Evolutionary conservation across 2,113 vertebrate species (phyloP), one percentile per base, ranked within the genome.

Genomic region (Eolophus roseicapilla): DNA sequence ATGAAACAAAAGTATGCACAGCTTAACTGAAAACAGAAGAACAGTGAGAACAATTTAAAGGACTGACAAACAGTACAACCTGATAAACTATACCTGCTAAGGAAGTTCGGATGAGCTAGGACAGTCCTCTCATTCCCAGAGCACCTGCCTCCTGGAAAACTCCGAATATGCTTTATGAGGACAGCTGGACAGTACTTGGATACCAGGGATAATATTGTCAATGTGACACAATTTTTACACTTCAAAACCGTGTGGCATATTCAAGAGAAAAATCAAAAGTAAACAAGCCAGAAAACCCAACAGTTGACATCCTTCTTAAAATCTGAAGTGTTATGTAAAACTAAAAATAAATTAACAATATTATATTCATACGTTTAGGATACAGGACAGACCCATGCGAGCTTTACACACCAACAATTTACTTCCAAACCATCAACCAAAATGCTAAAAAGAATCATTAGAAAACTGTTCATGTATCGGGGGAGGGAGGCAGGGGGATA

Each of bases 401-500:
- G 23, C 18, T 68, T 74, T 74, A 74, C 47, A 44, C 31, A 39
- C 27, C 13, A 55, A 37, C 12, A 7, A 55, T 24, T 80, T 28
- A 23, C 9, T 75, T 35, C 46, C 1, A 0, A 37, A 49, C 63
- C 7, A n/a, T 5, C 15, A 19, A 33, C 16, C 25, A 35, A 52
- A 65, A 57, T 46, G 41, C 20, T 35, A 28, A 47, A 7, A 70
- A 27, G 9, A 35, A 70, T 35, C 8, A 16, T 21, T n/a, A 39
- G 1, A 81, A 76, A 82, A 39, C 7, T 13, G 25, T 20, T 31
- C 17, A 19, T 11, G 11, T 15, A 39, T 31, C 5, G 20, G 29
- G 4, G 31, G 11, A n/a, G n/a, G 20, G 21, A 13, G 57, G 9
- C 2, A 10, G 4, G 3, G 8, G 2, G 13, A 41, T 41, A n/a